Conservation (phyloP, 2,113 vertebrate species). For the Pipra filicauda region DNA sequence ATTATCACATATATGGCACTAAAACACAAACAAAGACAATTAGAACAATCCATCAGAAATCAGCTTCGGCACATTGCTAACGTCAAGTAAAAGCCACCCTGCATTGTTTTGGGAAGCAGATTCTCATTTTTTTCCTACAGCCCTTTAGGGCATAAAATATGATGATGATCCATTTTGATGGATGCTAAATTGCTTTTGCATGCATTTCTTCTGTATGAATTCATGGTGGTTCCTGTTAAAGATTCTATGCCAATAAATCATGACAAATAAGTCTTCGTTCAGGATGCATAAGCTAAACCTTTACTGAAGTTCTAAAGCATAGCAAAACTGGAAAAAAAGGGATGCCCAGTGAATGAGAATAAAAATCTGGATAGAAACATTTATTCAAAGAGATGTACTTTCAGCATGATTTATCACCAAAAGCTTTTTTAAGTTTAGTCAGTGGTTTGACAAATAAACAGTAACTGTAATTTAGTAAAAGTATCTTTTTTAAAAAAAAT, state of each 20-base stretch:
- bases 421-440: neutral
- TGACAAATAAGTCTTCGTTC: neutral
- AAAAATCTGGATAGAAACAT: neutral
- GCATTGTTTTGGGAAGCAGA: neutral
- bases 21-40: neutral
- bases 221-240: neutral
- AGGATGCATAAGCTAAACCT: neutral
- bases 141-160: neutral
- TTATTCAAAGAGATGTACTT: neutral
- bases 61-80: neutral
- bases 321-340: neutral
- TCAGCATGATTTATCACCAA: neutral
- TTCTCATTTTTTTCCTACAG: neutral
- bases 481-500: neutral
- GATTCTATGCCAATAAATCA: neutral
- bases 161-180: neutral
- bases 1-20: neutral
- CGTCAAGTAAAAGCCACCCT: neutral
- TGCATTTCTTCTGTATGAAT: neutral
- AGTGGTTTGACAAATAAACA: neutral
- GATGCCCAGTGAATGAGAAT: neutral
- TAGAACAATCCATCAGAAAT: neutral
- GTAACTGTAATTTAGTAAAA: neutral
- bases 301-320: neutral
- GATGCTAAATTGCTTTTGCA: neutral